Base-by-base conservation (phyloP, 2,797 vertebrate genomes). In the Xyrichtys novacula region DNA sequence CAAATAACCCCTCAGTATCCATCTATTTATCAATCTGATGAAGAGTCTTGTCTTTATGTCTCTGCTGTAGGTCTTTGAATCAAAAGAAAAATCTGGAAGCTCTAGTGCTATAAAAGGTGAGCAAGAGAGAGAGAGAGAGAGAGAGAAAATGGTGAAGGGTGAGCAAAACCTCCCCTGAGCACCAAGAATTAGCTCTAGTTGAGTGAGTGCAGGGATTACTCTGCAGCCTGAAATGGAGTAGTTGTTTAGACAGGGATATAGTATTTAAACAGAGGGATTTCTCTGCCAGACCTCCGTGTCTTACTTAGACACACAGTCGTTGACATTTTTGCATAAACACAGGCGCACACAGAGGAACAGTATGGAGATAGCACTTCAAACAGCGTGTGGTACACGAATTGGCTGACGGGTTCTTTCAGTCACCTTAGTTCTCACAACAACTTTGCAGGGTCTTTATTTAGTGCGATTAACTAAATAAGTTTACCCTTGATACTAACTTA, bases 181-280 rank as follows among this genome's bases (percentile, higher is more conserved):
- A 58, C 49, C 20, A 25, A 79, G 78, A 87, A 89, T 91, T 89
- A 79, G 85, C 77, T 91, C 81, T 83, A 83, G 87, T 70, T 86
- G 82, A 91, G 83, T 84, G 88, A 90, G 87, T 88, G 76, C 71
- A 47, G 80, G 90, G 89, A 92, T 93, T 90, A 93, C 29, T 29
- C 63, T 53, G 73, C 60, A 60, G 48, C 59, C 73, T 87, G 81
- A 89, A 85, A 89, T 84, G 67, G 78, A 90, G 91, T 86, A 71
- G 57, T 60, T 94, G 91, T 93, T 93, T 92, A 83, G 76, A 91
- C 79, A 90, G 76, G 86, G 89, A 92, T 92, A 80, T 87, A 55
- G 68, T 83, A 84, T 91, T 91, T 91, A 89, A 92, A 93, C 87
- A 92, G 71, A 78, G 63, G 64, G 76, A 88, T 86, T 85, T 81